These are phyloP conservation scores for Channallabes apus DNA, from an alignment of 2,797 vertebrate genomes.

Conservation along the genomic window DNA sequence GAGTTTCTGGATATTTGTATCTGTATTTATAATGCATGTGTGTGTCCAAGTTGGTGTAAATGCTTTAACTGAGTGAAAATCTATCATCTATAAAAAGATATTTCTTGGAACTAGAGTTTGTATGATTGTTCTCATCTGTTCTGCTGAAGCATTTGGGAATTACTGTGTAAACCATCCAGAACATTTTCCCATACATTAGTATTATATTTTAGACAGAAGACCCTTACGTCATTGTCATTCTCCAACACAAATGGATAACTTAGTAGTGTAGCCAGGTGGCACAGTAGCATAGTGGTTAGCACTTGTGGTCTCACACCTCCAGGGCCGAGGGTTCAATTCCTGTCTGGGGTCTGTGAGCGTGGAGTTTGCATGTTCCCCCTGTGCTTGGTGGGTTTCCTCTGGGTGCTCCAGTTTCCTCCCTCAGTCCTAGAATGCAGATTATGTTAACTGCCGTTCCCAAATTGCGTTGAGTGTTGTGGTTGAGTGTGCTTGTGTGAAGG, in stretches of 20 bases:
- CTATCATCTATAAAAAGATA: constrained; percentile 28
- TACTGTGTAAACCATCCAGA: constrained; percentile 7
- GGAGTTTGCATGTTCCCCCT: too few relatives aligned
- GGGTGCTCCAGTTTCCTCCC: too few relatives aligned
- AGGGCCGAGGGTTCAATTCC: too few relatives aligned
- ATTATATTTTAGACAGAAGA: neutral
- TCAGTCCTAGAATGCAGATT: too few relatives aligned
- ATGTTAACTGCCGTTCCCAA: too few relatives aligned
- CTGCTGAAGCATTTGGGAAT: constrained; percentile 18
- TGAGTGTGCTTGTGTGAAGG: too few relatives aligned
- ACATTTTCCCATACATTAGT: constrained; percentile 19
- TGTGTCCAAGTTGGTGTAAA: neutral
- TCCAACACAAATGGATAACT: neutral
- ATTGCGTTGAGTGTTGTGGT: too few relatives aligned
- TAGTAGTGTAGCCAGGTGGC: neutral
- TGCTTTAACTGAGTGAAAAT: constrained; percentile 17
- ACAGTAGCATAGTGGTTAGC: too few relatives aligned
- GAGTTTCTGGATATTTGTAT: constrained; percentile 33
- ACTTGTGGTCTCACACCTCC: too few relatives aligned
- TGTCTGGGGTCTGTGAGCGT: too few relatives aligned
- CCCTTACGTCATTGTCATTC: neutral
- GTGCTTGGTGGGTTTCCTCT: too few relatives aligned
- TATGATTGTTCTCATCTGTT: constrained; percentile 30
- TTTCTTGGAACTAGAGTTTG: constrained; percentile 7
- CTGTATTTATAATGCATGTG: neutral